These are phyloP conservation scores for Tenthredo mesomela DNA, from an alignment of 2,888 invertebrate genomes.

Conservation along the genomic window DNA sequence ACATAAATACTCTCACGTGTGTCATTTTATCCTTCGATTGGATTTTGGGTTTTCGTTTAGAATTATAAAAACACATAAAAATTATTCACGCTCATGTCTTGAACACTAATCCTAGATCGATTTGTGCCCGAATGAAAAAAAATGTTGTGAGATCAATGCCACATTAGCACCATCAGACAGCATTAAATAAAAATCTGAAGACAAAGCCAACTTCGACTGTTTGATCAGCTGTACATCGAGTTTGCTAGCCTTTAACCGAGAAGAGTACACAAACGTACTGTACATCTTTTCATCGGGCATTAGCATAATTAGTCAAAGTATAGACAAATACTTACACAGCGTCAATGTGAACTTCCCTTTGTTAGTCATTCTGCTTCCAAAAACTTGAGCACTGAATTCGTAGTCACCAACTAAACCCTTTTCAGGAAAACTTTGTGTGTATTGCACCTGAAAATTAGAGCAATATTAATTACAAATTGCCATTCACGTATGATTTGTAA, in stretches of 20 bases:
- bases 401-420: constrained; percentile 87
- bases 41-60: not conserved
- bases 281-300: not conserved
- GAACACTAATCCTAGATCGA: not conserved
- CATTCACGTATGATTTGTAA: not conserved
- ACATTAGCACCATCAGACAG: not conserved
- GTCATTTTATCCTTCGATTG: not conserved
- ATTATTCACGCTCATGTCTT: not conserved
- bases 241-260: not conserved
- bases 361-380: constrained; percentile 83
- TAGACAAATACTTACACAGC: constrained; percentile 79
- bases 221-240: constrained; percentile 12
- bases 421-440: constrained; percentile 91
- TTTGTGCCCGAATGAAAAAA: not conserved
- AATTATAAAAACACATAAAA: not conserved
- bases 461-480: constrained; percentile 35
- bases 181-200: not conserved
- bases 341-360: constrained; percentile 88
- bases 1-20: not conserved
- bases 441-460: constrained; percentile 79
- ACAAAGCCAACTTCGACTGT: not conserved
- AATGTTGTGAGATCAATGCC: not conserved
- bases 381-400: constrained; percentile 82
- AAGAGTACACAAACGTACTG: not conserved
- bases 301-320: not conserved